A percentile compares a stretch with the other conserved stretches of the same genome.
Conservation (phyloP, 1,140 invertebrate genomes). For the Musca vetustissima region DNA sequence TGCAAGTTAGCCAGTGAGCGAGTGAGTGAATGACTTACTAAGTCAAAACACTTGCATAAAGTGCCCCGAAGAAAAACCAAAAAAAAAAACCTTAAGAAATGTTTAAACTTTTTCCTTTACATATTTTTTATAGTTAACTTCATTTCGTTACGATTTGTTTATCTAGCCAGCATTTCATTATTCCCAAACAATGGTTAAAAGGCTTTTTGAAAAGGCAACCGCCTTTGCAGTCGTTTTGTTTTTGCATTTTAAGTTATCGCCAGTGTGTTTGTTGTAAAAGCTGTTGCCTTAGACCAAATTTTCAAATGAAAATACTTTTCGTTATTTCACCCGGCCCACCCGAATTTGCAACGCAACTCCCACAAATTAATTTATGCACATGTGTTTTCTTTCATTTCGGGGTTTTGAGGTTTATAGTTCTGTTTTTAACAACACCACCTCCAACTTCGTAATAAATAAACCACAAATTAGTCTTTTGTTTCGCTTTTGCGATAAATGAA, state of each 20-base stretch:
- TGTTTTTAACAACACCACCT: neutral
- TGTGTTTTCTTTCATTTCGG: too few relatives aligned
- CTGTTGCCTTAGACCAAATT: neutral
- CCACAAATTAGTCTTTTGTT: neutral
- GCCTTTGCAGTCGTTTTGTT: too few relatives aligned
- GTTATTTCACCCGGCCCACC: too few relatives aligned
- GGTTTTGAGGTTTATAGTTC: too few relatives aligned
- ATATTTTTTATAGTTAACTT: neutral
- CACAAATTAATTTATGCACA: conserved; percentile 17
- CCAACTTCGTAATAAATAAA: neutral
- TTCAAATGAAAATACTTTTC: too few relatives aligned
- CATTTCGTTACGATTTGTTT: neutral
- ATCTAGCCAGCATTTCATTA: neutral
- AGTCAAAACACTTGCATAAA: conserved; percentile 5
- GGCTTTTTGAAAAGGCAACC: neutral
- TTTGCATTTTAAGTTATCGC: neutral
- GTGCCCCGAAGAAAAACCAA: neutral
- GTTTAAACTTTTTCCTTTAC: neutral
- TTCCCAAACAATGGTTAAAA: neutral
- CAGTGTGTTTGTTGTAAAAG: neutral
- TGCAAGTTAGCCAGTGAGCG: neutral
- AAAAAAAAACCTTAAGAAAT: neutral
- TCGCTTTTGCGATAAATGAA: neutral
- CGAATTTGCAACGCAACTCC: neutral
- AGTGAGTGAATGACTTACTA: too few relatives aligned